Percentiles rank a stretch among this genome's conserved stretches.
phyloP scores from a whole-genome alignment of 2,888 invertebrate species.

The Pterostichus madidus region DNA sequence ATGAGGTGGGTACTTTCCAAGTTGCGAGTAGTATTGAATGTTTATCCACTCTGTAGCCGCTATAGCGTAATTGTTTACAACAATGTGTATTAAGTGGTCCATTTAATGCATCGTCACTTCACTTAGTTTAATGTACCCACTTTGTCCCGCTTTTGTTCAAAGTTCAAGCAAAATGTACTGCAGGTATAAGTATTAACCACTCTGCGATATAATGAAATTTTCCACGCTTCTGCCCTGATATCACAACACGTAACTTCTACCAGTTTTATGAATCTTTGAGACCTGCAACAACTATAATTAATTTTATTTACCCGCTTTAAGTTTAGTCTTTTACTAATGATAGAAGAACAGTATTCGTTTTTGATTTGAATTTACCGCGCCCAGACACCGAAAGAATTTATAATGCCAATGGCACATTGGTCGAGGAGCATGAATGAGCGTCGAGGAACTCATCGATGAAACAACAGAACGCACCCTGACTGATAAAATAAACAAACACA shows the following conservation, averaged over 20 bases:
- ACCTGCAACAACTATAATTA: conserved; percentile 25
- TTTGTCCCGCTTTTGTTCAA: conserved; percentile 59
- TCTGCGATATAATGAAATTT: conserved; percentile 44
- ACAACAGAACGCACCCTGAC: too few species aligned
- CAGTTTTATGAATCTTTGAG: conserved; percentile 13
- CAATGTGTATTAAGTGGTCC: conserved; percentile 59
- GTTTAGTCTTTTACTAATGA: too few species aligned
- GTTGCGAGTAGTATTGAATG: conserved; percentile 43
- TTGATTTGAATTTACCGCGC: too few species aligned
- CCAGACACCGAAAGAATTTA: too few species aligned
- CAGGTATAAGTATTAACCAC: conserved; percentile 38
- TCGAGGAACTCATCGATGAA: too few species aligned
- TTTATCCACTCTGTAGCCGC: conserved; percentile 22
- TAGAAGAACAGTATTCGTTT: too few species aligned
- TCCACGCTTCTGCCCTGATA: conserved; percentile 5
- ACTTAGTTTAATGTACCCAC: conserved; percentile 61
- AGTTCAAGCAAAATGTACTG: conserved; percentile 45
- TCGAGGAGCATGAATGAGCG: too few species aligned
- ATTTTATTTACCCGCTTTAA: neutral
- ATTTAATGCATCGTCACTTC: conserved; percentile 53
- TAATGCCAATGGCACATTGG: too few species aligned
- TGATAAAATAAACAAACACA: too few species aligned
- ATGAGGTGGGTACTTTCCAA: neutral
- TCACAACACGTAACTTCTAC: neutral
- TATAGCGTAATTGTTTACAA: conserved; percentile 48